These are phyloP conservation scores for Laothoe populi DNA, from an alignment of 2,888 invertebrate species.

Conservation along the genomic window DNA sequence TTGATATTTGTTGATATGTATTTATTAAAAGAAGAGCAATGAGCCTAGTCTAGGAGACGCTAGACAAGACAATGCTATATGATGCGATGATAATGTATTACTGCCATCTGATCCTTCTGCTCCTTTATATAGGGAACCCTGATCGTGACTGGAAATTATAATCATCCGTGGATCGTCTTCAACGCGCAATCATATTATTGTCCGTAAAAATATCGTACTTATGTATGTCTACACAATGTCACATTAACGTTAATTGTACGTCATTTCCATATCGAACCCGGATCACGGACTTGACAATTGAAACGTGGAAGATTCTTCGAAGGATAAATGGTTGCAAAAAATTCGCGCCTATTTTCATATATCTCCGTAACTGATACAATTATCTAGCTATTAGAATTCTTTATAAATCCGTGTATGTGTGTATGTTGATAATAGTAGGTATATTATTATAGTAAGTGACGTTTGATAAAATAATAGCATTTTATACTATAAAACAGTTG, in stretches of 20 bases:
- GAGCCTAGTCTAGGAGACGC: constrained; percentile 58
- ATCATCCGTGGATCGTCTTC: constrained; percentile 60
- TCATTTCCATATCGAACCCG: constrained; percentile 75
- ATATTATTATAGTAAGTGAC: background rate
- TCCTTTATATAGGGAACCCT: constrained; percentile 66
- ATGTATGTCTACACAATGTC: constrained; percentile 65
- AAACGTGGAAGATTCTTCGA: constrained; percentile 44
- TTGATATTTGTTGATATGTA: constrained; percentile 34
- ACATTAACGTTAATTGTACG: constrained; percentile 73
- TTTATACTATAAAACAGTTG: too few species aligned
- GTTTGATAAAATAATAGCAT: too few species aligned
- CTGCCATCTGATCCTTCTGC: constrained; percentile 34
- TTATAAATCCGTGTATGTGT: background rate
- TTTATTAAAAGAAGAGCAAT: constrained; percentile 41
- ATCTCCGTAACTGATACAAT: constrained; percentile 6
- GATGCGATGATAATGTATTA: constrained; percentile 45
- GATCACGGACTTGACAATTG: constrained; percentile 58
- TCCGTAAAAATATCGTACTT: constrained; percentile 48
- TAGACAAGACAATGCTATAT: constrained; percentile 67
- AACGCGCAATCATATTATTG: constrained; percentile 58
- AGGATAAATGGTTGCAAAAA: constrained; percentile 56
- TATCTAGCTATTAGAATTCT: background rate
- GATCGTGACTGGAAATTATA: constrained; percentile 77
- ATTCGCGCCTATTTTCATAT: constrained; percentile 26
- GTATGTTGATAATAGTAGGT: background rate